A percentile compares a stretch with the other conserved stretches of the same genome.
These are phyloP conservation scores for Orthosia gothica DNA, from an alignment of 2,888 invertebrate species.

Conservation along the genomic window DNA sequence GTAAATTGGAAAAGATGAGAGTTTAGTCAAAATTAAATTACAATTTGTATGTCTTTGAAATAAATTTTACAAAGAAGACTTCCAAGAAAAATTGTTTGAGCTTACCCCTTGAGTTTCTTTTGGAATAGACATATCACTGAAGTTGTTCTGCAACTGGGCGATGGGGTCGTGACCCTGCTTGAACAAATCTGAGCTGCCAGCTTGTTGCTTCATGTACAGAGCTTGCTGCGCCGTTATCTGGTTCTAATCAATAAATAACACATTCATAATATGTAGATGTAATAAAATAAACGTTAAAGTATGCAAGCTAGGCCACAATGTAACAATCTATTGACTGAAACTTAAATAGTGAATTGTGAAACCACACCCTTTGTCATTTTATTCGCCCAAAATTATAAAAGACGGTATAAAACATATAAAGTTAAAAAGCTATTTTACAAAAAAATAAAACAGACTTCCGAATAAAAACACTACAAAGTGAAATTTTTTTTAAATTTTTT, in stretches of 20 bases:
- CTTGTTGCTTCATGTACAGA: conserved; percentile 96
- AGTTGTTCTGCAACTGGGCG: conserved; percentile 95
- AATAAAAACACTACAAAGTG: no score
- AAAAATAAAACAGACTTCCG: no score
- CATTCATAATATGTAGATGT: conserved; percentile 20
- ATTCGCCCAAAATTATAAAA: not conserved
- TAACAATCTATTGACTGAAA: not conserved
- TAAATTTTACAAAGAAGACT: no score
- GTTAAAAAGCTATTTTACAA: no score
- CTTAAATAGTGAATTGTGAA: not conserved
- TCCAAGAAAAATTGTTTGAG: conserved; percentile 31
- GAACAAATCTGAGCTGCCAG: conserved; percentile 90
- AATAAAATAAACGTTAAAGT: conserved; percentile 35
- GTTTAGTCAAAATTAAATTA: no score
- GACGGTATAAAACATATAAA: not conserved
- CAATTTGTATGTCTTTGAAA: no score
- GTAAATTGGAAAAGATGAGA: not conserved
- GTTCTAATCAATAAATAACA: conserved; percentile 90
- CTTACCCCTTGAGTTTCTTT: conserved; percentile 94
- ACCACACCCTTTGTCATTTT: not conserved
- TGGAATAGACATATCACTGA: conserved; percentile 94
- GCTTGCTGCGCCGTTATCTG: conserved; percentile 99
- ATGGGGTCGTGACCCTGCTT: conserved; percentile 94
- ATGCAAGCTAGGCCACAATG: not conserved
- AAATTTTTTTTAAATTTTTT: no score